A percentile compares a stretch with the other conserved stretches of the same genome.
These are phyloP conservation scores for Synanthedon formicaeformis DNA, from an alignment of 2,888 invertebrate genomes.

Conservation along the genomic window DNA sequence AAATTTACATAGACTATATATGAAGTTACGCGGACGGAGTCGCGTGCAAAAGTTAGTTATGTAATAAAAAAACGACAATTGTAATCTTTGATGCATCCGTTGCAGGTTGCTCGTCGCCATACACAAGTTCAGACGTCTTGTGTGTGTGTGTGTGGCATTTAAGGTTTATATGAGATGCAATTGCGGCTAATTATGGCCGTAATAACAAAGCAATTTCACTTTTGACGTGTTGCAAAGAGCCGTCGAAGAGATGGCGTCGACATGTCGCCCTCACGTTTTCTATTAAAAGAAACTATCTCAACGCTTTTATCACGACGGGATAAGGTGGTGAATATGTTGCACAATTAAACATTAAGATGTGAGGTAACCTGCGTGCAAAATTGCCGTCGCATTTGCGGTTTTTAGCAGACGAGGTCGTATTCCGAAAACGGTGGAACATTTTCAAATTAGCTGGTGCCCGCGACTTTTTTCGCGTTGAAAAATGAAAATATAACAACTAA, in stretches of 20 bases:
- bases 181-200: neutral
- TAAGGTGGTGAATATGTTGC: constrained; percentile 15
- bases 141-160: no score
- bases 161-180: no score
- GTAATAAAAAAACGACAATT: no score
- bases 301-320: constrained; percentile 11
- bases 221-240: neutral
- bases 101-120: no score
- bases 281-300: constrained; percentile 26
- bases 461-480: no score
- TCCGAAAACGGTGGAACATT: constrained; percentile 13
- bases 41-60: no score
- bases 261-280: constrained; percentile 36
- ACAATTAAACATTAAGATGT: constrained; percentile 26
- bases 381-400: constrained; percentile 45
- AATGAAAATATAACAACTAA: no score
- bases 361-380: constrained; percentile 42
- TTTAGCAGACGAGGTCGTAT: constrained; percentile 19
- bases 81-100: no score
- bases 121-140: no score
- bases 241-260: constrained; percentile 9
- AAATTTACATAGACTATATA: no score
- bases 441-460: no score
- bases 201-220: neutral
- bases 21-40: no score